Base-by-base conservation (phyloP, 2,888 invertebrate genomes). In the Aphidius colemani region DNA sequence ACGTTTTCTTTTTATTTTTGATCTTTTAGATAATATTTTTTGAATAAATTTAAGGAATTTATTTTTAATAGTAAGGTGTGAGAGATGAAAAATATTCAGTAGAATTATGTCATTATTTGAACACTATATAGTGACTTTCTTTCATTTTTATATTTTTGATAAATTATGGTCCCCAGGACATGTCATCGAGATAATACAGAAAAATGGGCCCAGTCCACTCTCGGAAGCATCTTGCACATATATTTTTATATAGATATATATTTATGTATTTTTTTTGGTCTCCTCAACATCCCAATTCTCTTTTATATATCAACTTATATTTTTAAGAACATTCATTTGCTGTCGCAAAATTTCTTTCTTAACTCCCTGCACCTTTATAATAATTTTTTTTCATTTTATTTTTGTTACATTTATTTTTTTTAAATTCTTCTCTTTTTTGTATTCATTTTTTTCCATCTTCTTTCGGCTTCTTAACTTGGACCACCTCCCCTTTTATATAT, bases 111-210 rank as follows among this genome's bases (percentile, higher is more conserved):
- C 74, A 76, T 77, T 76, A 74, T 67, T 66, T 30, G 30, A 30
- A 30, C 30, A 30, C 30, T 72, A 66, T 61, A 59, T 61, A 65
- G 61, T 69, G 65, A 67, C 64, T 69, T 68, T 72, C 39, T 57
- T 41, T 30, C 30, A 30, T 30, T 53, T 53, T 53, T 53, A n/a
- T 40, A 40, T 53, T 53, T 39, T 53, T 53, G 41, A 76, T 75
- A 76, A 76, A 77, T 78, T 74, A 76, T 72, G 71, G 70, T 71
- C 68, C 68, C 70, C 65, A 66, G 65, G 72, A 66, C 72, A 72
- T 72, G 72, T 75, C 74, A 75, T 75, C 75, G 77, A 75, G 74
- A 77, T 78, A 77, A 76, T 77, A 74, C 74, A 74, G 75, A 78
- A 77, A 78, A 78, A 78, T 77, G 75, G 75, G 71, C 72, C 70